Evolutionary conservation across 2,888 invertebrate species (phyloP).

Genomic region (Lutraria lutraria): DNA sequence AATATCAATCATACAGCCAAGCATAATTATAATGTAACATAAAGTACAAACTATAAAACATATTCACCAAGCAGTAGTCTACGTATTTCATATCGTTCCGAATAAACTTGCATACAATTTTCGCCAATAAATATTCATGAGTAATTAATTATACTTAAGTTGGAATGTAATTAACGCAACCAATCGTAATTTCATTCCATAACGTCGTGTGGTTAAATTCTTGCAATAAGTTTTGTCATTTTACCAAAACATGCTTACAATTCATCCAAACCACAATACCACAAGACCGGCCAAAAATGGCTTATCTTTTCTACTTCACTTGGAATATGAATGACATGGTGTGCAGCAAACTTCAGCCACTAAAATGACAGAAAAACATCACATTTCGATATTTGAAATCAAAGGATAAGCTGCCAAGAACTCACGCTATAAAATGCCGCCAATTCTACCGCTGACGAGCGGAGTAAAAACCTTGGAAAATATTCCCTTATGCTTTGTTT

Average conservation of each 20-base stretch:
- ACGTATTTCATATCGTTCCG: background rate
- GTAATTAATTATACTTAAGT: constrained; percentile 12
- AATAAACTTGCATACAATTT: constrained; percentile 10
- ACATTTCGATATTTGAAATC: background rate
- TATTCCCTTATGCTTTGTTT: background rate
- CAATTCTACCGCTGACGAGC: background rate
- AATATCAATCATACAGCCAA: background rate
- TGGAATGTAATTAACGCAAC: background rate
- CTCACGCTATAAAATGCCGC: background rate
- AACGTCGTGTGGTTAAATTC: background rate
- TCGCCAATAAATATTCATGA: constrained; percentile 19
- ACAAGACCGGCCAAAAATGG: background rate
- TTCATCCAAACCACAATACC: background rate
- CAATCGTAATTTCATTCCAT: constrained; percentile 5
- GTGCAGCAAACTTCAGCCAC: background rate
- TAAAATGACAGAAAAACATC: background rate
- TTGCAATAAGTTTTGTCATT: background rate
- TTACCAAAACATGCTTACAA: background rate
- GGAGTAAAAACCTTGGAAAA: background rate
- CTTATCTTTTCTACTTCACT: no score
- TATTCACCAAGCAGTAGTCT: background rate
- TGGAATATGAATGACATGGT: background rate
- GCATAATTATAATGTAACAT: background rate
- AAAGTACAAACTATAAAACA: background rate
- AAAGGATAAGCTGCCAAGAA: background rate